A percentile compares a stretch with the other conserved stretches of the same genome.
Evolutionary conservation across 2,113 vertebrate species (phyloP).

Genomic region (Ariopsis seemanni): DNA sequence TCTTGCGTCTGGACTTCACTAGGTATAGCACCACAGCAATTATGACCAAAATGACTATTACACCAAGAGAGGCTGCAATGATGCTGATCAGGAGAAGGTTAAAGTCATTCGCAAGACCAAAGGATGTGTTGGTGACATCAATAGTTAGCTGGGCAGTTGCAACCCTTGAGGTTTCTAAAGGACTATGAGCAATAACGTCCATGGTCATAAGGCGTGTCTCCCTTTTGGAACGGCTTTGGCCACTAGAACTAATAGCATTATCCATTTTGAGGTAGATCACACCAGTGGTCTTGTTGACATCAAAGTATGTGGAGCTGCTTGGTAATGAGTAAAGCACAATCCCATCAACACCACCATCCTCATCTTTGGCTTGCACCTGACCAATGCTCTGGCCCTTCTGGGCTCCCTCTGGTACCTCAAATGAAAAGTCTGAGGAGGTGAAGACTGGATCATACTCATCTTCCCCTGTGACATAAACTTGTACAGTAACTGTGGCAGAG

Average conservation of each 20-base stretch:
- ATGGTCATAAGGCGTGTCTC: slow-evolving; percentile 85
- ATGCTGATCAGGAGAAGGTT: slow-evolving; percentile 87
- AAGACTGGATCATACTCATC: slow-evolving; percentile 95
- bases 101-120: slow-evolving; percentile 85
- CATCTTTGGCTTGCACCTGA: slow-evolving; percentile 86
- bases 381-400: slow-evolving; percentile 88
- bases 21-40: slow-evolving; percentile 84
- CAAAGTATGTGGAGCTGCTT: slow-evolving; percentile 83
- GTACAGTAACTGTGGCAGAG: slow-evolving; percentile 88
- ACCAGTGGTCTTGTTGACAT: slow-evolving; percentile 91
- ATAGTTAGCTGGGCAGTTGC: slow-evolving; percentile 80
- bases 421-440: slow-evolving; percentile 79
- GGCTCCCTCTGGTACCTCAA: slow-evolving; percentile 89
- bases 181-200: slow-evolving; percentile 88
- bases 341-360: slow-evolving; percentile 90
- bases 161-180: slow-evolving; percentile 82
- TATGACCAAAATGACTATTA: slow-evolving; percentile 83
- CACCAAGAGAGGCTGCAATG: slow-evolving; percentile 86
- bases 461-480: slow-evolving; percentile 89
- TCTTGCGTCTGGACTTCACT: slow-evolving; percentile 80
- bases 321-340: slow-evolving; percentile 87
- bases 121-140: slow-evolving; percentile 88
- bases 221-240: slow-evolving; percentile 70
- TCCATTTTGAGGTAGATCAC: slow-evolving; percentile 86
- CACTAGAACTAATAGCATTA: slow-evolving; percentile 74